Conservation (phyloP, 2,113 vertebrate species). For the Solea senegalensis region DNA sequence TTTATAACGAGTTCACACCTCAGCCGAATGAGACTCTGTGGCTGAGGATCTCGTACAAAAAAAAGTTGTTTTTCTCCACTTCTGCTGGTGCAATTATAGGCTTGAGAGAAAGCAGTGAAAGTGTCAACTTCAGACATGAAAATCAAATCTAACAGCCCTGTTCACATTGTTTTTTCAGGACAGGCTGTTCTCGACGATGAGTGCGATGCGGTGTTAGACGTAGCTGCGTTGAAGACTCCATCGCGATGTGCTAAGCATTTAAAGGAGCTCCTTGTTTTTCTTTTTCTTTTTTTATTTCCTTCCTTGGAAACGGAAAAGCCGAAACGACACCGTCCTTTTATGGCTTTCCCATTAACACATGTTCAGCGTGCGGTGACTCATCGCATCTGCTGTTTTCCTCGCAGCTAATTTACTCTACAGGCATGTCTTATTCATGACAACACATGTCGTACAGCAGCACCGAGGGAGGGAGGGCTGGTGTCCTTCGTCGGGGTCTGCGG, state of each 20-base stretch:
- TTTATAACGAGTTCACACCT: constrained; percentile 26
- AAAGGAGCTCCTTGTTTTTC: constrained; percentile 15
- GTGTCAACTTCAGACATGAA: constrained; percentile 2
- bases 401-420: constrained; percentile 23
- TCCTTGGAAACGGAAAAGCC: not conserved
- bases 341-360: constrained; percentile 12
- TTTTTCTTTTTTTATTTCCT: not conserved
- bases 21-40: too few species aligned
- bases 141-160: not conserved
- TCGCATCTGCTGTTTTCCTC: constrained; percentile 36
- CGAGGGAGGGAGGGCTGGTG: constrained; percentile 1
- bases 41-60: too few species aligned
- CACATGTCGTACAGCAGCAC: constrained; percentile 17
- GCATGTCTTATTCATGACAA: constrained; percentile 30
- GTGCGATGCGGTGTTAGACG: not conserved
- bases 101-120: constrained; percentile 4
- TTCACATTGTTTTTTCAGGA: not conserved
- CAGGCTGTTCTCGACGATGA: not conserved
- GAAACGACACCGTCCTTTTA: constrained; percentile 12
- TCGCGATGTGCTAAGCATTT: not conserved
- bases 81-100: not conserved
- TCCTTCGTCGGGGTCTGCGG: constrained; percentile 27
- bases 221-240: not conserved
- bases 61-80: not conserved
- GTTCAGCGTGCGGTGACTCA: constrained; percentile 48